Base-by-base conservation (phyloP, 2,888 invertebrate genomes). In the Notocelia uddmanniana region DNA sequence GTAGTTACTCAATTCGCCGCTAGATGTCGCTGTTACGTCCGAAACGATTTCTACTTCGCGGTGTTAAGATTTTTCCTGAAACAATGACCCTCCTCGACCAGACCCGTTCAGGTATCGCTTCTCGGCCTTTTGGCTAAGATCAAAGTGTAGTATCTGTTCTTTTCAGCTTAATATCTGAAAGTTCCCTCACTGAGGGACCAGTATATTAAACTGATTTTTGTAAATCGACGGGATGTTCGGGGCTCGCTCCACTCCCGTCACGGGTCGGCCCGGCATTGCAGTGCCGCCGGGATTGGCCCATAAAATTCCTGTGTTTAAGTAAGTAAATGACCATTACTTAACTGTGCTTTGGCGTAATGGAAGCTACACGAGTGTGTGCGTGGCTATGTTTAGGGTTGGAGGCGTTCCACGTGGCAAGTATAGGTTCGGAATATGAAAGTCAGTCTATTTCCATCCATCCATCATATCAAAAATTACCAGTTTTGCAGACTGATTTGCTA, bases 241-340 rank as follows among this genome's bases (percentile, higher is more conserved):
- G 69, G 73, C 69, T 73, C 55, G 73, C 73, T 73, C 73, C 73
- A 69, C 73, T 73, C 66, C 69, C 59, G 64, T 60, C 69, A 66
- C 73, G 73, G 73, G 69, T 69, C 69, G 73, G 73, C 73, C 73
- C 69, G 73, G 73, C 73, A 73, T 69, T 73, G 73, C 73, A 66
- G 69, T 73, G 69, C 69, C 73, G 73, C 69, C 62, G 73, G 66
- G 73, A 69, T 69, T 31, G 69, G 69, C 69, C 69, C 69, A 63
- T 23, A 48, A 45, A 19, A 1, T 9, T 5, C 5, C 26, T 26
- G n/a, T n/a, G n/a, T n/a, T n/a, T n/a, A n/a, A n/a, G n/a, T n/a
- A n/a, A n/a, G n/a, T n/a, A n/a, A n/a, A n/a, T n/a, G n/a, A n/a
- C n/a, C n/a, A n/a, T n/a, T n/a, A n/a, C n/a, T n/a, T n/a, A n/a